These are phyloP conservation scores for Desmodus rotundus DNA, from an alignment of 2,113 vertebrate species.

Conservation along the genomic window DNA sequence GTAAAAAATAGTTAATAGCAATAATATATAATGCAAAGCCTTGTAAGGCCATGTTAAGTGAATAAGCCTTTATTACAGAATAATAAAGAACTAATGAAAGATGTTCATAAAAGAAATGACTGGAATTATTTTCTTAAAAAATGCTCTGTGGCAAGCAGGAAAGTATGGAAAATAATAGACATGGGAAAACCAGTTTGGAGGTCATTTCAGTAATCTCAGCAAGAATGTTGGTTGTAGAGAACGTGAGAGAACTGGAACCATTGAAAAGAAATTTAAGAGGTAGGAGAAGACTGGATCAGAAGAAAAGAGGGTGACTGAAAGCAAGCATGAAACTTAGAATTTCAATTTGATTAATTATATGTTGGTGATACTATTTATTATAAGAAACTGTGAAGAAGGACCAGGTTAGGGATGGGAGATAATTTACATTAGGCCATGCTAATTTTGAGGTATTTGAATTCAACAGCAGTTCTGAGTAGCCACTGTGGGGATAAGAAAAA, in stretches of 20 bases:
- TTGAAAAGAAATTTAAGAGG: not conserved
- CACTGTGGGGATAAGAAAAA: not conserved
- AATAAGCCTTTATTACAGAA: not conserved
- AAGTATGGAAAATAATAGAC: not conserved
- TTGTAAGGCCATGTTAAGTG: not conserved
- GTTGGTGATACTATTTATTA: not conserved
- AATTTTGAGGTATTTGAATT: not conserved
- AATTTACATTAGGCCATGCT: not conserved
- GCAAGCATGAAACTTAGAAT: not conserved
- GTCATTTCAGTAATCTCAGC: not conserved
- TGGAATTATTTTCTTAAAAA: not conserved
- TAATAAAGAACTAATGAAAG: not conserved
- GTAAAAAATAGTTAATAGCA: not conserved
- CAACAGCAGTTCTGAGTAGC: not conserved
- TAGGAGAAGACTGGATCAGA: not conserved
- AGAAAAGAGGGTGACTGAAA: not conserved
- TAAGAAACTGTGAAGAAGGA: not conserved
- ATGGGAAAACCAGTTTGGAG: not conserved
- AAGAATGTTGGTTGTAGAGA: not conserved
- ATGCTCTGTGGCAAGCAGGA: not conserved
- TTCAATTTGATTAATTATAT: not conserved
- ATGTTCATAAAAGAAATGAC: not conserved
- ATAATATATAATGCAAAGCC: not conserved
- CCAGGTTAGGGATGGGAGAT: not conserved
- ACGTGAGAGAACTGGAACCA: not conserved